phyloP scores from a whole-genome alignment of 1,140 invertebrate species.

The Trachelipus rathkii region DNA sequence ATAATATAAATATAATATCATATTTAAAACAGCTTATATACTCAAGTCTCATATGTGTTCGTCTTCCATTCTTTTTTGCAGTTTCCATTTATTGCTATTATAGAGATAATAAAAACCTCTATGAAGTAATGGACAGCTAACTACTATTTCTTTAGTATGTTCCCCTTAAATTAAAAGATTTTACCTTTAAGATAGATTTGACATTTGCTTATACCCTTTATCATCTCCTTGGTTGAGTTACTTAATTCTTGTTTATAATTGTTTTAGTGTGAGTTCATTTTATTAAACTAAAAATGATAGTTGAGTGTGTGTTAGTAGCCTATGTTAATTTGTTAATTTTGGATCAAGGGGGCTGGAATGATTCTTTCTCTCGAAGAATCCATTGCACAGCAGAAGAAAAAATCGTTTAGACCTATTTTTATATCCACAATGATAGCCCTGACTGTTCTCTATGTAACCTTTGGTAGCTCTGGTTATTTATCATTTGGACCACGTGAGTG shows the following conservation, averaged over 20 bases:
- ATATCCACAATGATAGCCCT: conserved; percentile 51
- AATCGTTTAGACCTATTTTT: conserved; percentile 52
- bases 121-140: too few species aligned
- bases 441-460: conserved; percentile 53
- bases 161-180: too few species aligned
- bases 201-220: too few species aligned
- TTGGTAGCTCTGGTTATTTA: conserved; percentile 54
- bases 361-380: conserved; percentile 54
- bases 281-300: too few species aligned
- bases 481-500: conserved; percentile 50
- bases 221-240: too few species aligned
- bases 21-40: too few species aligned
- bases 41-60: too few species aligned
- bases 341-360: conserved; percentile 53
- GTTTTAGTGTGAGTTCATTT: too few species aligned
- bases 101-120: conserved; percentile 49
- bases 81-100: conserved; percentile 56
- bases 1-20: too few species aligned
- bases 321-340: not conserved
- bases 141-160: too few species aligned
- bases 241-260: too few species aligned
- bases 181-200: too few species aligned
- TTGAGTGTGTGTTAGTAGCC: not conserved
- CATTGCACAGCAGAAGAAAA: conserved; percentile 49
- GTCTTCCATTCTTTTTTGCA: conserved; percentile 54